Evolutionary conservation across 2,113 vertebrate species (phyloP).

Genomic region (Paratilapia polleni): DNA sequence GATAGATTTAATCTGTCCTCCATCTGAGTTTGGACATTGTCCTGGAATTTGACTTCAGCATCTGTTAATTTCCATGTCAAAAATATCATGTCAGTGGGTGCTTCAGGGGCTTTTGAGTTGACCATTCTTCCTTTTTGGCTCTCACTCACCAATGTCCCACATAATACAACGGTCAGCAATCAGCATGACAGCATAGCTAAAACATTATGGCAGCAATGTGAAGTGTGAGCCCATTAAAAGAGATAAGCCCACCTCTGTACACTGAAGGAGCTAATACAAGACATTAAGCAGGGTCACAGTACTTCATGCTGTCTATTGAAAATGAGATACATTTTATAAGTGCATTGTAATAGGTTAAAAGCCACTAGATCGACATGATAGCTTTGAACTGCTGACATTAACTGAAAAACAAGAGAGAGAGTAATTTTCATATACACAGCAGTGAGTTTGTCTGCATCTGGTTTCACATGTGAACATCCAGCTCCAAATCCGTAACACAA

Average conservation of each 20-base stretch:
- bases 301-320: slow-evolving; percentile 8
- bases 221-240: slow-evolving; percentile 17
- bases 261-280: background rate
- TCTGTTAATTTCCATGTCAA: slow-evolving; percentile 14
- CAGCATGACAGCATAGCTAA: background rate
- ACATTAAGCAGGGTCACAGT: background rate
- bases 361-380: background rate
- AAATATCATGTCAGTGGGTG: background rate
- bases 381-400: background rate
- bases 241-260: slow-evolving; percentile 13
- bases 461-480: too few species aligned
- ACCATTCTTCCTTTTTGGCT: background rate
- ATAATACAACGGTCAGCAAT: background rate
- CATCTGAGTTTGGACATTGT: background rate
- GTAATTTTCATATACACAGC: background rate
- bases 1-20: background rate
- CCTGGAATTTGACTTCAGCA: slow-evolving; percentile 21
- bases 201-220: slow-evolving; percentile 19
- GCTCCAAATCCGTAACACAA: too few species aligned
- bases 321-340: background rate
- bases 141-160: background rate
- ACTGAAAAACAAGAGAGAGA: background rate
- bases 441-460: background rate
- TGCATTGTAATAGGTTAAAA: background rate
- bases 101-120: slow-evolving; percentile 2